Percentiles rank a stretch among this genome's conserved stretches.
Evolutionary conservation across 2,797 vertebrate genomes (phyloP).

Genomic region (Pseudochromis fuscus): DNA sequence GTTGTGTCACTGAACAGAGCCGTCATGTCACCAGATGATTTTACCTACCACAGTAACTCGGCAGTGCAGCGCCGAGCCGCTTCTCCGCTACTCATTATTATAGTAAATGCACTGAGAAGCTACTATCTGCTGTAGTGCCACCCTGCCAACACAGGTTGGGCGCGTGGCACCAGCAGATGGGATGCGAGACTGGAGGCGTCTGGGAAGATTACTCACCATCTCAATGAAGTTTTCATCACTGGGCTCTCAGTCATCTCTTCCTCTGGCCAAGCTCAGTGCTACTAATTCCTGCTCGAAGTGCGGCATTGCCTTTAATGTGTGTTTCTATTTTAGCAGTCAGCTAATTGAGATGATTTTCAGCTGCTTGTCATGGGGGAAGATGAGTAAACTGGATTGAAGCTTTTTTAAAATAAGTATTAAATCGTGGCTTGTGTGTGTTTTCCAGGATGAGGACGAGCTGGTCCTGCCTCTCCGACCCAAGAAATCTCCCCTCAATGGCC

Average conservation of each 20-base stretch:
- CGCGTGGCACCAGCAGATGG: constrained; percentile 75
- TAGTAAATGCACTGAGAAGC: constrained; percentile 27
- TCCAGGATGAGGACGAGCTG: constrained; percentile 88
- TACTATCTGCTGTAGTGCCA: constrained; percentile 68
- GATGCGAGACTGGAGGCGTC: constrained; percentile 81
- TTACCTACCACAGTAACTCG: constrained; percentile 11
- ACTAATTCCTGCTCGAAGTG: constrained; percentile 31
- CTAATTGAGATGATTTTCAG: constrained; percentile 40
- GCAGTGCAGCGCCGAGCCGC: constrained; percentile 8
- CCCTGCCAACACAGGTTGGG: constrained; percentile 58
- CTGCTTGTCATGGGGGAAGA: constrained; percentile 5
- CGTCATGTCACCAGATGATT: constrained; percentile 6
- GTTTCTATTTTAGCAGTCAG: constrained; percentile 30
- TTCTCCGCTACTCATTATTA: constrained; percentile 35
- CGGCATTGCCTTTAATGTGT: not conserved
- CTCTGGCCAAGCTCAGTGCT: not conserved
- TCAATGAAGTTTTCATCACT: constrained; percentile 51
- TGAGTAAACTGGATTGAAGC: constrained; percentile 24
- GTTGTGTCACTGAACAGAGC: constrained; percentile 4
- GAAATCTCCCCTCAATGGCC: constrained; percentile 86
- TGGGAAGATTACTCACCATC: constrained; percentile 70
- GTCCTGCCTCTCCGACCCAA: constrained; percentile 75
- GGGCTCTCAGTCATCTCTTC: constrained; percentile 17
- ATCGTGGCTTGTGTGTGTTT: constrained; percentile 24
- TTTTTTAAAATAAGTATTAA: constrained; percentile 2